Evolutionary conservation across 2,113 vertebrate species (phyloP).

Genomic region (Eublepharis macularius): DNA sequence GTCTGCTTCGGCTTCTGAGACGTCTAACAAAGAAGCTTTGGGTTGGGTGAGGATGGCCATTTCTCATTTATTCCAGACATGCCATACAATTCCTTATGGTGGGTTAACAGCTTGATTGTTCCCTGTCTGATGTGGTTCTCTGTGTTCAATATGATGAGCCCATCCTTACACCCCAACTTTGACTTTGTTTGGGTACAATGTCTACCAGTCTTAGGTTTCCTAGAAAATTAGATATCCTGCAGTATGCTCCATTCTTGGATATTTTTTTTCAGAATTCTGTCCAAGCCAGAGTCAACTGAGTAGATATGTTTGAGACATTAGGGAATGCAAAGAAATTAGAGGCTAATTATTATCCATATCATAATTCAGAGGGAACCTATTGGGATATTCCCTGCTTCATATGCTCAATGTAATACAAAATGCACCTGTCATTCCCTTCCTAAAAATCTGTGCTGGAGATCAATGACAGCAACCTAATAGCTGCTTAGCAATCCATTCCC

Average conservation of each 20-base stretch:
- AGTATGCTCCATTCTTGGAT: neutral
- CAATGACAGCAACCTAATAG: neutral
- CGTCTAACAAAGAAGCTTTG: no score
- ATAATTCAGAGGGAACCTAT: neutral
- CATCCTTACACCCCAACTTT: neutral
- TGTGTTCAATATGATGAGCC: neutral
- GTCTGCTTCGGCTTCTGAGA: no score
- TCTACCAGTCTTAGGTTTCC: neutral
- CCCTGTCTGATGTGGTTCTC: neutral
- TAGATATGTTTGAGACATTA: neutral
- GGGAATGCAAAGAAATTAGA: neutral
- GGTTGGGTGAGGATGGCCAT: no score
- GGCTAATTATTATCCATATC: neutral
- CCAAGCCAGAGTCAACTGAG: slow-evolving; percentile 14
- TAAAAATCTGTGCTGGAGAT: neutral
- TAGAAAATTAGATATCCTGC: neutral
- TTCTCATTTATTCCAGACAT: no score
- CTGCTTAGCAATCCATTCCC: neutral
- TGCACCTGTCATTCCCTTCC: neutral
- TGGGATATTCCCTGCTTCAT: neutral
- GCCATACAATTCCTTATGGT: no score
- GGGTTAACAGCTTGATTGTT: neutral
- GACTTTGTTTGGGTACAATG: neutral
- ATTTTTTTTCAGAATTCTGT: neutral
- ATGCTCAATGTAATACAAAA: neutral